Percentiles rank a stretch among this genome's conserved stretches.
These are phyloP conservation scores for Numenius phaeopus DNA, from an alignment of 2,797 vertebrate species.

Conservation along the genomic window DNA sequence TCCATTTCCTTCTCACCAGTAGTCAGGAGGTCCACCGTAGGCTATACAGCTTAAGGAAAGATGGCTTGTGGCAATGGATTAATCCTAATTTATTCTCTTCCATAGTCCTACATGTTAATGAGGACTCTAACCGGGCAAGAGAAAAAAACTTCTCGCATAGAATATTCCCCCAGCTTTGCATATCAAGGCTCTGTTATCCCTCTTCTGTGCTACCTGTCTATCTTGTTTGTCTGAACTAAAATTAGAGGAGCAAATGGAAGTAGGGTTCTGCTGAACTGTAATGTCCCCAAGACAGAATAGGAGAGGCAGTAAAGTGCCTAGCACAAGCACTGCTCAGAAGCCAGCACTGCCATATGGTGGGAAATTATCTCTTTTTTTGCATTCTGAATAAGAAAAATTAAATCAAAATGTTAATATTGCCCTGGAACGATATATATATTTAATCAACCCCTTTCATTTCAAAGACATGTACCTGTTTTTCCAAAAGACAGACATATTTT, in stretches of 20 bases:
- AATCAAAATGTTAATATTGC: neutral
- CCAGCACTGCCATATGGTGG: neutral
- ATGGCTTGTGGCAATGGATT: neutral
- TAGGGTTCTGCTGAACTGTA: neutral
- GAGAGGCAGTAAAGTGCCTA: neutral
- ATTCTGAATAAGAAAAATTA: neutral
- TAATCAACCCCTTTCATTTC: neutral
- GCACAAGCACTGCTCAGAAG: neutral
- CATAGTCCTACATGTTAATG: neutral
- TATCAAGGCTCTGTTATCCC: neutral
- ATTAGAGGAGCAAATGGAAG: neutral
- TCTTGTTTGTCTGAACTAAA: neutral
- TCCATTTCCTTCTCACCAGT: neutral
- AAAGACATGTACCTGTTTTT: neutral
- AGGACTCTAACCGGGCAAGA: neutral
- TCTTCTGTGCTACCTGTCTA: neutral
- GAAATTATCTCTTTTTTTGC: neutral
- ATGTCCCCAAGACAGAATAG: neutral
- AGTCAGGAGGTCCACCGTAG: neutral
- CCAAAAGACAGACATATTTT: neutral
- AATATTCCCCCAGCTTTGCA: neutral
- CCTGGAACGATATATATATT: neutral
- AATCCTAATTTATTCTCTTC: neutral
- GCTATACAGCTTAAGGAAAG: neutral
- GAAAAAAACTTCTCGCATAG: neutral